Evolutionary conservation across 2,113 vertebrate species (phyloP), one percentile per base, ranked within the genome.

Genomic region (Scophthalmus maximus): DNA sequence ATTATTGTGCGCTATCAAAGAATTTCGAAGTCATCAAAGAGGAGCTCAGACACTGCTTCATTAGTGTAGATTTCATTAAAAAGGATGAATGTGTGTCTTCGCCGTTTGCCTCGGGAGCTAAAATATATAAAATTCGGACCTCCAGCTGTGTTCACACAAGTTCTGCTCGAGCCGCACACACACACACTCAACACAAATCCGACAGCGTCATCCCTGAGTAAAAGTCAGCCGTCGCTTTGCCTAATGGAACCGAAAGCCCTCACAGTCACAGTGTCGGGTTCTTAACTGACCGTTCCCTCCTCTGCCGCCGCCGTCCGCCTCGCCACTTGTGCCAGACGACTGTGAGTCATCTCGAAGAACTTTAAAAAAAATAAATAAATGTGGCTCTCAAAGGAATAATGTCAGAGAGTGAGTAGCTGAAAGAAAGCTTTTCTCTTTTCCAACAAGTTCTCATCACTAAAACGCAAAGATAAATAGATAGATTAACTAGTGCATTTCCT

Each of bases 51-150:
- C 15, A 25, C 49, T 36, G 17, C 53, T 67, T 87, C 73, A 77
- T 86, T 87, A 84, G 50, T 65, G 76, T 0, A 55, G 60, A 63
- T 71, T 84, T 68, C 64, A 68, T 78, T 66, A 73, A 74, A 80
- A n/a, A 66, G 60, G 59, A 68, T 8, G 22, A 29, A 60, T 66
- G 57, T 7, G 15, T 15, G 12, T 34, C 20, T 63, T 38, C 17
- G 30, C 20, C 57, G 26, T 57, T 64, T 27, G 23, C 11, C 22
- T 49, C 61, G 38, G 49, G 17, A 38, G 46, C 20, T 6, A 27
- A 26, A 14, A 47, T 20, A 26, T 5, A 58, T 22, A 56, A 26
- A 66, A 22, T 56, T 59, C 52, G 29, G 30, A 50, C 42, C 26
- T 61, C 10, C 23, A n/a, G 23, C 27, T 62, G 32, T 36, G 25